Evolutionary conservation across 2,113 vertebrate genomes (phyloP).

Genomic region (Eubucco bourcierii): DNA sequence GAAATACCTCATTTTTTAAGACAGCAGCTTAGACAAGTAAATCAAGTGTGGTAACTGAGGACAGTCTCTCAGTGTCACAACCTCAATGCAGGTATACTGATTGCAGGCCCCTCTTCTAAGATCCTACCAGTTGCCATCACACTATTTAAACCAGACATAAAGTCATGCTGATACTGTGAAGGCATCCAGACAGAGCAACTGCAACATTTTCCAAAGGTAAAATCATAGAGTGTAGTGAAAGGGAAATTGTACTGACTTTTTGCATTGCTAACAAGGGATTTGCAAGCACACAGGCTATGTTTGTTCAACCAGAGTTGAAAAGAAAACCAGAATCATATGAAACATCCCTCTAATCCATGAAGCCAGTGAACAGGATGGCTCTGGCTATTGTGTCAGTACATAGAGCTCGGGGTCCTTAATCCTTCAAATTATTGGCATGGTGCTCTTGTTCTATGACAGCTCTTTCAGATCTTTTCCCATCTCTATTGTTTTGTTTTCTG

Average conservation of each 20-base stretch:
- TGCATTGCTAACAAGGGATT: slow-evolving; percentile 54
- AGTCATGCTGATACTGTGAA: slow-evolving; percentile 41
- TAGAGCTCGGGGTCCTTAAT: slow-evolving; percentile 56
- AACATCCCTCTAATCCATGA: slow-evolving; percentile 63
- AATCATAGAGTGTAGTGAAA: slow-evolving; percentile 42
- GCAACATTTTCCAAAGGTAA: slow-evolving; percentile 57
- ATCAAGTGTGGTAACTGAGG: neutral
- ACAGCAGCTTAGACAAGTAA: neutral
- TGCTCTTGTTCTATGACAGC: slow-evolving; percentile 54
- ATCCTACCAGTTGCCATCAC: neutral
- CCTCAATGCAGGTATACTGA: neutral
- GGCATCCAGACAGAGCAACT: slow-evolving; percentile 50
- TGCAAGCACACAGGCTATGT: slow-evolving; percentile 39
- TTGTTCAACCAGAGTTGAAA: slow-evolving; percentile 59
- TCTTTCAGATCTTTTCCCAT: slow-evolving; percentile 50
- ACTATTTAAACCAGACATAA: slow-evolving; percentile 46
- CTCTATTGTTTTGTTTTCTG: slow-evolving; percentile 50
- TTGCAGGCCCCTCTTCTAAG: neutral
- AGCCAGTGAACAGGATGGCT: slow-evolving; percentile 41
- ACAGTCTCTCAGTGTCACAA: neutral
- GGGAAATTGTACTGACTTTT: slow-evolving; percentile 48
- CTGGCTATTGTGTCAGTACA: slow-evolving; percentile 44
- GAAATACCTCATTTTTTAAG: neutral
- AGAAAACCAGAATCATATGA: slow-evolving; percentile 64
- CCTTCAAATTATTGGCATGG: slow-evolving; percentile 65